phyloP scores from a whole-genome alignment of 1,140 invertebrate species.

The Pogonomyrmex barbatus region DNA sequence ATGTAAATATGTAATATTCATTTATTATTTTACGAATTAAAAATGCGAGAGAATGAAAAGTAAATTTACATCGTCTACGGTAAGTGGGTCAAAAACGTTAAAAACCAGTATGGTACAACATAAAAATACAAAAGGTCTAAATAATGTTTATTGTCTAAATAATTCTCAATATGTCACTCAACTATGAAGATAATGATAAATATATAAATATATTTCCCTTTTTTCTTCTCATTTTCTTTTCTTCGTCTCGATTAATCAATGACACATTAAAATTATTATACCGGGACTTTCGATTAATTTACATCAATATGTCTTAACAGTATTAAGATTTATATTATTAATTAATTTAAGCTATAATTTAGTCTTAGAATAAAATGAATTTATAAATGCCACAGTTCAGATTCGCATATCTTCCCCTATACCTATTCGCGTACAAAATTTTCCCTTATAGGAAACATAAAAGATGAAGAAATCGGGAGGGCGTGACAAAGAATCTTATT shows the following conservation, averaged over 20 bases:
- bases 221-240: not conserved
- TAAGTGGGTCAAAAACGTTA: constrained; percentile 19
- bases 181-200: not conserved
- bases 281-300: no score
- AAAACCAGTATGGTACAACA: constrained; percentile 14
- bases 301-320: no score
- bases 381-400: not conserved
- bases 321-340: no score
- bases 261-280: not conserved
- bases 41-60: not conserved
- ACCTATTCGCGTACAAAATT: not conserved
- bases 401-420: no score
- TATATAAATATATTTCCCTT: not conserved
- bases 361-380: not conserved
- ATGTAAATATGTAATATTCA: not conserved
- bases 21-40: not conserved
- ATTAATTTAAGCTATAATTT: no score
- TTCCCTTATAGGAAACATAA: not conserved
- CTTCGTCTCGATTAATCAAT: not conserved
- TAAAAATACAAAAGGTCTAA: not conserved
- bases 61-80: not conserved
- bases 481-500: not conserved
- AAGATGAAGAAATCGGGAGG: not conserved
- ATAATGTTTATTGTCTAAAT: no score
- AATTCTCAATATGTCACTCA: not conserved